Conservation (phyloP, 2,888 invertebrate genomes). For the Xestia c-nigrum region DNA sequence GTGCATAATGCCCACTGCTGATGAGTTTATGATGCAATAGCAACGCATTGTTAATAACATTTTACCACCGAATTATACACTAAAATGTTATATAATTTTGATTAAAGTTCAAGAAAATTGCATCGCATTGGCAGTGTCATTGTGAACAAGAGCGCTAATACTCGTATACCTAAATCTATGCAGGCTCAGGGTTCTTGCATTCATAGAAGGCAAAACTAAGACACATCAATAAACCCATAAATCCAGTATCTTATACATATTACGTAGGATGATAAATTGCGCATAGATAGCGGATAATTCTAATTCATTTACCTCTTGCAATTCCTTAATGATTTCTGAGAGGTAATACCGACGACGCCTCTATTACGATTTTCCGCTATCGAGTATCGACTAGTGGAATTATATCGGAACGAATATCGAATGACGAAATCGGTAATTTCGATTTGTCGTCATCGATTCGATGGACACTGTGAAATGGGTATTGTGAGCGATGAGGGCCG, state of each 20-base stretch:
- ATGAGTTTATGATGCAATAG: not conserved
- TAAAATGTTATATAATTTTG: not conserved
- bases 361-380: constrained; percentile 78
- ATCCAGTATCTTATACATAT: constrained; percentile 40
- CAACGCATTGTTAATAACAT: not conserved
- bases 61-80: not conserved
- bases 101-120: not conserved
- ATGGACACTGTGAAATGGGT: constrained; percentile 80
- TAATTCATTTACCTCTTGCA: constrained; percentile 70
- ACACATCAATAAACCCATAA: constrained; percentile 34
- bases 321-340: constrained; percentile 73
- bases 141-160: constrained; percentile 31
- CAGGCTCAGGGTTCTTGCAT: constrained; percentile 4
- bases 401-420: constrained; percentile 87
- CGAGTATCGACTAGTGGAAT: constrained; percentile 80
- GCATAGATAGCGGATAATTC: constrained; percentile 65
- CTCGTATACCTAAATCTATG: constrained; percentile 10
- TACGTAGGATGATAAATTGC: constrained; percentile 58
- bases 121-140: not conserved
- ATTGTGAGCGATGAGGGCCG: constrained; percentile 83
- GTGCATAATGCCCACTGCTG: constrained; percentile 1
- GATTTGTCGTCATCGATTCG: constrained; percentile 82
- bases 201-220: constrained; percentile 18
- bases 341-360: constrained; percentile 65
- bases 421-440: constrained; percentile 85